Evolutionary conservation across 2,888 invertebrate species (phyloP), one percentile per base, ranked within the genome.

Genomic region (Agrotis exclamationis): DNA sequence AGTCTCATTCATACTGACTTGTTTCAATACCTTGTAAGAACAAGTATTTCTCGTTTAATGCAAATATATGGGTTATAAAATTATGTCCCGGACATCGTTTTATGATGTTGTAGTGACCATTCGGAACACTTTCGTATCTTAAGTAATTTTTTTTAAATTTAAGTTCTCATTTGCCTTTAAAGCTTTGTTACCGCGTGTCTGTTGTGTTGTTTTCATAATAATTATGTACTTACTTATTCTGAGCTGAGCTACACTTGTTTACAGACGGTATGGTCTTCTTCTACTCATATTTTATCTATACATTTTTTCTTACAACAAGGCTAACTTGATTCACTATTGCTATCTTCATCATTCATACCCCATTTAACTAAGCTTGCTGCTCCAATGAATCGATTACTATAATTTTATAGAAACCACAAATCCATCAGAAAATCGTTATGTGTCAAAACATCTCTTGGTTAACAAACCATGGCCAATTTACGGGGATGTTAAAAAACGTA

Each of bases 381-480:
- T 71, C 56, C 64, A 73, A 67, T 59, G 56, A 64, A 54, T 63
- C 53, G n/a, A 71, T 73, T 68, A 53, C 75, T 63, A 70, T 75
- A 74, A 76, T 84, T 45, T 76, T 60, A 64, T 68, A 74, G 79
- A 84, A 83, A 85, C 44, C 62, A 57, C 33, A 28, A 58, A 53
- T n/a, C 16, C 33, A 74, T 74, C 60, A 72, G 51, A 69, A 71
- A 13, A 72, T 80, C 71, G 54, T 83, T 76, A 79, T 39, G 59
- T 68, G 64, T 64, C 70, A 65, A 63, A 48, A 63, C 28, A 63
- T 79, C 45, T 68, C 39, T 59, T 58, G n/a, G 28, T 18, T 77
- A 82, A 85, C 85, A 72, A 83, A 47, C 59, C 76, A 59, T 71
- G 48, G 74, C 80, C 59, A 82, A 83, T 78, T 82, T 76, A 56